These are phyloP conservation scores for Eucidaris tribuloides DNA, from an alignment of 35 echinoderm and acorn worm genomes.

Conservation along the genomic window DNA sequence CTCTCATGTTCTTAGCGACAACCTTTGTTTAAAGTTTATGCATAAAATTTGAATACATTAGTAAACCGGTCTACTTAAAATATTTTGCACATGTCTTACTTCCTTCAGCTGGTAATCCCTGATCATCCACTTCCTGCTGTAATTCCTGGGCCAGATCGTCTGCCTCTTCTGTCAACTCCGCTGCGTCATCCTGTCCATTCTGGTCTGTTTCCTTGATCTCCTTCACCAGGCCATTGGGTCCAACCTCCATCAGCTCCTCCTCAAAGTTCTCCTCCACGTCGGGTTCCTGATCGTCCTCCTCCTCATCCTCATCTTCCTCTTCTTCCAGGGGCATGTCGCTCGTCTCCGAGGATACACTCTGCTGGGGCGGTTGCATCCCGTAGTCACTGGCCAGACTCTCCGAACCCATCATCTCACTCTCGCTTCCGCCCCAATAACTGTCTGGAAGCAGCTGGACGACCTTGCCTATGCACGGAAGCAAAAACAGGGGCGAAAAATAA, in stretches of 20 bases:
- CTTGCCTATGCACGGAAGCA: background rate
- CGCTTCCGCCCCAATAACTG: constrained; percentile 6
- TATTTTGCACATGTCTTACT: too few relatives aligned
- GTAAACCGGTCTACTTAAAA: too few relatives aligned
- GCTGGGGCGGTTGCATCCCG: background rate
- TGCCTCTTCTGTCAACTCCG: background rate
- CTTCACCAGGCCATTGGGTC: constrained; percentile 4
- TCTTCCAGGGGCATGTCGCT: background rate
- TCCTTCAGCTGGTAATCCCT: too few relatives aligned
- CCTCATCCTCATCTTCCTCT: background rate
- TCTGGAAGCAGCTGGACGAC: constrained; percentile 10
- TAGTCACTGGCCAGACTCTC: background rate
- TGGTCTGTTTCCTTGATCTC: constrained; percentile 12
- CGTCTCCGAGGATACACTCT: background rate
- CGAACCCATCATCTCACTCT: background rate
- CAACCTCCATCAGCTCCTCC: background rate
- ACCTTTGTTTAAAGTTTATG: too few relatives aligned
- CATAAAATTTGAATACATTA: too few relatives aligned
- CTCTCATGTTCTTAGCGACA: too few relatives aligned
- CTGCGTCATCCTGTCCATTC: background rate
- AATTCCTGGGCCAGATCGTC: background rate
- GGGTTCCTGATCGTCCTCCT: background rate
- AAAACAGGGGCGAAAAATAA: background rate
- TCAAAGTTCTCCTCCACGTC: constrained; percentile 16
- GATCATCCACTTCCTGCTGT: background rate